Percentiles rank a stretch among this genome's conserved stretches.
Conservation (phyloP, 2,888 invertebrate species). For the Drosophila macrothrix region DNA sequence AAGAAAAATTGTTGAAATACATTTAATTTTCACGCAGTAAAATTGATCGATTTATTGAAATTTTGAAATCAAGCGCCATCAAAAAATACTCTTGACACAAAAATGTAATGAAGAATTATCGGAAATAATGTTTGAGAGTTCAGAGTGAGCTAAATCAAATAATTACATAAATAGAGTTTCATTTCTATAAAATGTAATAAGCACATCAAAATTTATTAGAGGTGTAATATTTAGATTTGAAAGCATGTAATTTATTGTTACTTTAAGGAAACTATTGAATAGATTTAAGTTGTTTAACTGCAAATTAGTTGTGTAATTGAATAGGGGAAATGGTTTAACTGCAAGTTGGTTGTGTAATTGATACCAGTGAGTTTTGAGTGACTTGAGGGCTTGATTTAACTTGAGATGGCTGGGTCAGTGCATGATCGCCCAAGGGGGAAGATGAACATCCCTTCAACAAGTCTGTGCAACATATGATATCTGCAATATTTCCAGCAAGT, state of each 20-base stretch:
- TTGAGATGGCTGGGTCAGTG: too few relatives aligned
- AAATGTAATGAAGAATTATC: slow-evolving; percentile 4
- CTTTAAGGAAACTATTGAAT: not conserved
- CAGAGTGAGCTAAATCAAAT: not conserved
- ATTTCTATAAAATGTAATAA: not conserved
- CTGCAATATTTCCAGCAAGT: not conserved
- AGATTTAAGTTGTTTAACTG: not conserved
- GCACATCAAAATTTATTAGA: not conserved
- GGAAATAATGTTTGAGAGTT: not conserved
- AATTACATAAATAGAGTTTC: not conserved
- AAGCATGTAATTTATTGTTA: not conserved
- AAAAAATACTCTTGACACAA: not conserved
- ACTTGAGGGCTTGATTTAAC: not conserved
- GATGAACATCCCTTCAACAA: too few relatives aligned
- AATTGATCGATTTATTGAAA: slow-evolving; percentile 4
- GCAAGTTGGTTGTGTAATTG: too few relatives aligned
- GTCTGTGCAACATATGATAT: not conserved
- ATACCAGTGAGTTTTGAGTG: not conserved
- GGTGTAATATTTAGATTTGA: not conserved
- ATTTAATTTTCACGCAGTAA: slow-evolving; percentile 13
- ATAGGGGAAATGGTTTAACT: not conserved
- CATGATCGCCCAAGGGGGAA: too few relatives aligned
- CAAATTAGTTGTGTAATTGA: too few relatives aligned
- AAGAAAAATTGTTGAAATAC: slow-evolving; percentile 11
- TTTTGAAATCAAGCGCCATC: not conserved